phyloP scores from a whole-genome alignment of 1,140 invertebrate species.

The Calosoma granatense region DNA sequence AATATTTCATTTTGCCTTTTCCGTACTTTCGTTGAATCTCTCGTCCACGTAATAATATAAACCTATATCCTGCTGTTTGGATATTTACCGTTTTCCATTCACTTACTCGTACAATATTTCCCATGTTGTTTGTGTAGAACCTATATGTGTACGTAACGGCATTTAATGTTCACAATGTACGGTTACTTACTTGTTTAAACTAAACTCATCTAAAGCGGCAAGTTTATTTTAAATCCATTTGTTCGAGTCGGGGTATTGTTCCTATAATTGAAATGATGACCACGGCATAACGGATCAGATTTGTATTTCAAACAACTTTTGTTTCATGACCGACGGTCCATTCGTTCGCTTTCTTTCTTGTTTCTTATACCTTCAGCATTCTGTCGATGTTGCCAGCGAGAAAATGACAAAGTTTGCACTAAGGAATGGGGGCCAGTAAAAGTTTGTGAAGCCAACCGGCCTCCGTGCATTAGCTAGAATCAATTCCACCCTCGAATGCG shows the following conservation, averaged over 20 bases:
- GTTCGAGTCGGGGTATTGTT: too few relatives aligned
- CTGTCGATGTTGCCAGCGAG: too few relatives aligned
- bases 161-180: too few relatives aligned
- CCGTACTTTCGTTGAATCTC: background rate
- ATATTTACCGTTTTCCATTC: background rate
- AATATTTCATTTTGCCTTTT: background rate
- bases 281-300: background rate
- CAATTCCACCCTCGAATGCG: background rate
- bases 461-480: constrained; percentile 7
- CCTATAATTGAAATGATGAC: background rate
- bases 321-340: background rate
- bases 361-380: background rate
- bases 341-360: background rate
- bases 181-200: too few relatives aligned
- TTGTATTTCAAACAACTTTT: background rate
- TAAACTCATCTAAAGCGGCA: too few relatives aligned
- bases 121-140: background rate
- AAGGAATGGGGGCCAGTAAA: background rate
- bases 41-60: background rate
- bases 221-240: too few relatives aligned
- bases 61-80: background rate
- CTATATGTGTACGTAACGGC: background rate
- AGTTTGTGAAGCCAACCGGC: background rate
- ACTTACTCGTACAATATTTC: background rate
- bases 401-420: background rate